These are phyloP conservation scores for Mactromeris polynyma DNA, from an alignment of 2,888 invertebrate genomes.

Conservation along the genomic window DNA sequence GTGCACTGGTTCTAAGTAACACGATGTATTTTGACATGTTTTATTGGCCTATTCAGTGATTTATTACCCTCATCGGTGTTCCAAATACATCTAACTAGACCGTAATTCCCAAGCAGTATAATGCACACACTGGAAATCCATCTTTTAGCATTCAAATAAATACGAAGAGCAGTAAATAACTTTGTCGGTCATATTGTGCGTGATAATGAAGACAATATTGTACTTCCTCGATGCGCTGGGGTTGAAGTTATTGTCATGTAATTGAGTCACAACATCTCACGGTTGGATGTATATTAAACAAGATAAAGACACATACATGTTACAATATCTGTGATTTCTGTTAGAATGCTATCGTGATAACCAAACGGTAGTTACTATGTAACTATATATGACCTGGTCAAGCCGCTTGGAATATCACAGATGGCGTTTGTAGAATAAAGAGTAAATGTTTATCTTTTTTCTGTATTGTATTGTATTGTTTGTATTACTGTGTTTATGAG, in stretches of 20 bases:
- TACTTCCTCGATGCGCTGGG: background rate
- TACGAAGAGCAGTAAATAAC: background rate
- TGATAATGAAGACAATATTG: background rate
- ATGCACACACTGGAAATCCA: background rate
- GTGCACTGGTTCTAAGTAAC: background rate
- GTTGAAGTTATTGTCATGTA: background rate
- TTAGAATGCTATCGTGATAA: no score
- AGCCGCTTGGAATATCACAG: no score
- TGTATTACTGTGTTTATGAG: no score
- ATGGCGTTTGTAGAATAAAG: no score
- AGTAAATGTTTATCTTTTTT: no score
- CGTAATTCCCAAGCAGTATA: background rate
- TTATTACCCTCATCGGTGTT: background rate
- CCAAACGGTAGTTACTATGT: no score
- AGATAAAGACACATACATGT: no score
- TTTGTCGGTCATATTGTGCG: background rate
- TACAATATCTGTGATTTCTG: no score
- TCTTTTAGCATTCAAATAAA: background rate
- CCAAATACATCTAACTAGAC: background rate
- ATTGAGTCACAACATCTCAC: background rate
- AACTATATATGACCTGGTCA: no score
- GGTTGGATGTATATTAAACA: no score
- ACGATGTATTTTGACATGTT: background rate
- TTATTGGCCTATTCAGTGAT: background rate
- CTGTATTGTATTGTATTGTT: no score